These are phyloP conservation scores for Nephrotoma flavescens DNA, from an alignment of 2,888 invertebrate species.

Conservation along the genomic window DNA sequence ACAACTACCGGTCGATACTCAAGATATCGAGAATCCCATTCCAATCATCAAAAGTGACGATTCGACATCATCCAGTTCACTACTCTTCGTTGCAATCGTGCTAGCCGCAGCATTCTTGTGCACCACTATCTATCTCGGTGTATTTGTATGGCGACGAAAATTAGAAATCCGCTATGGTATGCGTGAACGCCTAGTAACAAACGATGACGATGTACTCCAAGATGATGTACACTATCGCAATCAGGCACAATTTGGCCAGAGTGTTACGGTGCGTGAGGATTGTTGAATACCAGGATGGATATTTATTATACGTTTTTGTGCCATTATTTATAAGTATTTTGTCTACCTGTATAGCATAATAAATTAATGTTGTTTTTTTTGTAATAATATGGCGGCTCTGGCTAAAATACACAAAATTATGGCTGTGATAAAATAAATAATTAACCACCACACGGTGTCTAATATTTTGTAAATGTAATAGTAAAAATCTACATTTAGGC, in stretches of 20 bases:
- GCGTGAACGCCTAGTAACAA: slow-evolving; percentile 13
- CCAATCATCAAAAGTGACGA: neutral
- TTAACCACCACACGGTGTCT: neutral
- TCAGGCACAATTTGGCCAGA: neutral
- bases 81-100: neutral
- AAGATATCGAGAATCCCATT: neutral
- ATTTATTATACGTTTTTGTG: neutral
- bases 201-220: slow-evolving; percentile 13
- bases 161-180: slow-evolving; percentile 14
- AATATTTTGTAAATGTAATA: neutral
- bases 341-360: neutral
- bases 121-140: slow-evolving; percentile 6
- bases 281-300: neutral
- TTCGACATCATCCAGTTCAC: neutral
- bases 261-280: neutral
- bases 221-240: slow-evolving; percentile 9
- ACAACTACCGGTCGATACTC: neutral
- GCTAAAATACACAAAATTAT: neutral
- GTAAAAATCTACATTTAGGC: neutral
- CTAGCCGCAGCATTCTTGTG: neutral
- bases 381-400: neutral
- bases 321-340: neutral
- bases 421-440: neutral
- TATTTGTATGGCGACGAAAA: slow-evolving; percentile 11
- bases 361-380: neutral